Base-by-base conservation (phyloP, 2,888 invertebrate genomes). In the Sisyra nigra region DNA sequence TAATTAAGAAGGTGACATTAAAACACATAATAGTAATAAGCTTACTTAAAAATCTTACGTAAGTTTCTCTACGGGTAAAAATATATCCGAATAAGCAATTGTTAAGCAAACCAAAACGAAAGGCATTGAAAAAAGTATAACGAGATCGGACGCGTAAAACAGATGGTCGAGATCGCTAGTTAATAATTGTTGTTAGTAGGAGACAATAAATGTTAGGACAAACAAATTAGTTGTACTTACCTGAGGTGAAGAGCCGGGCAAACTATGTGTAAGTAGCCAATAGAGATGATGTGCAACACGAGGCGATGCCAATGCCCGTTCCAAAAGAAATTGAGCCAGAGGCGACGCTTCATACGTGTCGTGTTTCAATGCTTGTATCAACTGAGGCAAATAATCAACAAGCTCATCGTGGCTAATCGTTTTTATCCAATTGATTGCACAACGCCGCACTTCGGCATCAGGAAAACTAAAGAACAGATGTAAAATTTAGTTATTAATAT, bases 271-370 rank as follows among this genome's bases (percentile, higher is more conserved):
- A 44, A 91, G 62, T 47, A 89, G 68, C 97, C 97, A 98, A 62
- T 94, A 97, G 52, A 97, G 69, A 54, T 85, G 80, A 64, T 97
- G 97, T 2, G 96, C 92, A 42, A 97, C 84, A 42, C 92, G 74
- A 0, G 94, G 87, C 11, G 89, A 88, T 24, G 79, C 71, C 45
- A 93, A 67, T 0, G 93, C 80, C 47, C 89, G 76, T 47, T 88
- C 82, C 14, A 93, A 62, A 40, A 93, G 65, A 54, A 92, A 80
- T 51, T 73, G 69, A 1, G 92, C 85, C 43, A 96, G 68, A 0
- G 88, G 75, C 10, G 92, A 92, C 36, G 85, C 78, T 58, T 94
- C 92, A 57, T 88, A 91, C 2, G 84, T 91, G 67, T 87, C 93
- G 61, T 80, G 87, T 51, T 85, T 87, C 54, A 88, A 66, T 48